Evolutionary conservation across 2,113 vertebrate genomes (phyloP), one percentile per base, ranked within the genome.

Genomic region (Epinephelus moara): DNA sequence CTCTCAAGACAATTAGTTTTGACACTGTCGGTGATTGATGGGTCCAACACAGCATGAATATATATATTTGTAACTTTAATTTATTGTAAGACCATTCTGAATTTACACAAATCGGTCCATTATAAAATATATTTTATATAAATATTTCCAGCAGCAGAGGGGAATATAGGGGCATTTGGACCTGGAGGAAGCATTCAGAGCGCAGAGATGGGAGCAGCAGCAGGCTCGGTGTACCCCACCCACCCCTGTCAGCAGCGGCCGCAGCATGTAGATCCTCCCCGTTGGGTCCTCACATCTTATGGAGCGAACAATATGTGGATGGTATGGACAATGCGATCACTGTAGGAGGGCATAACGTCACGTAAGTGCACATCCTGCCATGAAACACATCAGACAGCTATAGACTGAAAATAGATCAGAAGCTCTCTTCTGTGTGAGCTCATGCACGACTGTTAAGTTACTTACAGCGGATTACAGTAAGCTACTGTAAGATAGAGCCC

Each of bases 361-460:
- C 10, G 84, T 88, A 67, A 88, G 82, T 84, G 33, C 47, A 56
- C 40, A 78, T 53, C 76, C 68, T 73, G 37, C 21, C 25, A 68
- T 37, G 30, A 63, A 62, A 52, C 5, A 76, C 47, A 70, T 52
- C 56, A 68, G 21, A 62, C 4, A 47, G 25, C 55, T 50, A 27
- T 21, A 0, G 68, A 69, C n/a, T 45, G 45, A 4, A 62, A 56
- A 70, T 30, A 23, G 47, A 80, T 50, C 21, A 30, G 66, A 75
- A 0, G n/a, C 33, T 61, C 4, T 30, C 14, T 23, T 18, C 49
- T 19, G 6, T 67, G 30, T 61, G 19, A 55, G n/a, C 14, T 9
- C 30, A n/a, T 76, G 59, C 49, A 14, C n/a, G 9, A 10, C 45
- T 40, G 15, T 33, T 18, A 12, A 45, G 11, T 45, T 3, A 18